Evolutionary conservation across 2,113 vertebrate species (phyloP).

Genomic region (Acinonyx jubatus): DNA sequence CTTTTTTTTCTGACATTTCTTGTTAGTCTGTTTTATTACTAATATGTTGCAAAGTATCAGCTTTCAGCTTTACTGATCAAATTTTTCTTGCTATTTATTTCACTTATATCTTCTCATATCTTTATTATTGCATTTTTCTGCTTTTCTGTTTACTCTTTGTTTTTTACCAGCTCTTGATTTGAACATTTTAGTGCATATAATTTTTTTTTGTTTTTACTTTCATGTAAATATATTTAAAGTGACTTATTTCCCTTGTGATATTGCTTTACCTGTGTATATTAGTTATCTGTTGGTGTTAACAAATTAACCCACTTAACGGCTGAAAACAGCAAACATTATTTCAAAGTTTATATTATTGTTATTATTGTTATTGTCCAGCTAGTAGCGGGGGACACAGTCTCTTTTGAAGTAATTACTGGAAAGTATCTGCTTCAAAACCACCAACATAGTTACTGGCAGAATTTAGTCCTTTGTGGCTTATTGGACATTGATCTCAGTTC

Average conservation of each 20-base stretch:
- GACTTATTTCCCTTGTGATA: not conserved
- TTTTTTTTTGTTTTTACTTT: not conserved
- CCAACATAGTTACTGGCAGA: no score
- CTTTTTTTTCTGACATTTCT: not conserved
- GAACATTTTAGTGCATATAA: not conserved
- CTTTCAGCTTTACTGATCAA: not conserved
- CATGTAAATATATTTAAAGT: not conserved
- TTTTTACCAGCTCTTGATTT: not conserved
- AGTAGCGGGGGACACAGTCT: rapidly evolving
- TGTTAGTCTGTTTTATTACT: not conserved
- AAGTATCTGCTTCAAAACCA: not conserved
- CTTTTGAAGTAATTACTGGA: not conserved
- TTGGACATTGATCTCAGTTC: not conserved
- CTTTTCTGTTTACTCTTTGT: not conserved
- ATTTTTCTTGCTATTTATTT: not conserved
- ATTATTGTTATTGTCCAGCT: not conserved
- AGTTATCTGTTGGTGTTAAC: not conserved
- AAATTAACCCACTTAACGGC: not conserved
- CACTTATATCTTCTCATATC: not conserved
- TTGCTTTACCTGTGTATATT: not conserved
- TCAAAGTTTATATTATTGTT: not conserved
- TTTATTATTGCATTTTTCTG: not conserved
- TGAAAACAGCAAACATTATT: not conserved
- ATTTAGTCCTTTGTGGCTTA: not conserved
- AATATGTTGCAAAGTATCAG: not conserved